Evolutionary conservation across 53 echinoderm and acorn worm species (phyloP).

Genomic region (Luidia sarsii): DNA sequence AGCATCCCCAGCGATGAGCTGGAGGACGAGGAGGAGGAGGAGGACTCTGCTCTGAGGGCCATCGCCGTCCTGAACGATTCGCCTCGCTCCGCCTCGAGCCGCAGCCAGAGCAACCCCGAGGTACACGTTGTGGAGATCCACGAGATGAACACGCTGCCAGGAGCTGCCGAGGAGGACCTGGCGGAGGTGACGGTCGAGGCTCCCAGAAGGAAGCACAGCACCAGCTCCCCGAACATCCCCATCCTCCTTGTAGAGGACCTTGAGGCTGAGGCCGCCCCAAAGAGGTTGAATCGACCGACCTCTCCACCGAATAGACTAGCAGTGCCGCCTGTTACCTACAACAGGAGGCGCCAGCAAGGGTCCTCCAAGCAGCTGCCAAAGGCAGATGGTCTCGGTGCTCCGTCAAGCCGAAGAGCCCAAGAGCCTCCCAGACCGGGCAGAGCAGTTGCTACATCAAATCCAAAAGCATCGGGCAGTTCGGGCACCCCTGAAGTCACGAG

Average conservation of each 20-base stretch:
- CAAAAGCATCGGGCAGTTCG: neutral
- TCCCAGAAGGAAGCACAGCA: slow-evolving; percentile 33
- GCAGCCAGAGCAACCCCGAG: slow-evolving; percentile 61
- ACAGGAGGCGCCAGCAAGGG: slow-evolving; percentile 14
- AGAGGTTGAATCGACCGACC: slow-evolving; percentile 32
- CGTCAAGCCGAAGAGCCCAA: neutral
- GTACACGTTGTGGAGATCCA: slow-evolving; percentile 54
- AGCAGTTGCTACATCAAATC: slow-evolving; percentile 18
- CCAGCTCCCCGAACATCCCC: slow-evolving; percentile 60
- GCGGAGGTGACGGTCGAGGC: slow-evolving; percentile 33
- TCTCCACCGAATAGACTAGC: slow-evolving; percentile 42
- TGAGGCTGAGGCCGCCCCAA: slow-evolving; percentile 4
- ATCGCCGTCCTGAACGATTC: slow-evolving; percentile 64
- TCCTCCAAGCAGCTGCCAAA: neutral
- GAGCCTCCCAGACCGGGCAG: slow-evolving; percentile 50
- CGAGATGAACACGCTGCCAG: slow-evolving; percentile 47
- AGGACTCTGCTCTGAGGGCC: slow-evolving; percentile 56
- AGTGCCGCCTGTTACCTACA: slow-evolving; percentile 33
- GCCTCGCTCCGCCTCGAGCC: neutral
- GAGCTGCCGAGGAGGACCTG: slow-evolving; percentile 3
- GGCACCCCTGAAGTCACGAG: neutral
- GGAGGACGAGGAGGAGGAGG: too few relatives aligned
- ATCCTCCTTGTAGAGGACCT: slow-evolving; percentile 42
- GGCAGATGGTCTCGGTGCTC: neutral
- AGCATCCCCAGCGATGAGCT: slow-evolving; percentile 53